Conservation (phyloP, 1,140 invertebrate species). For the Drusus annulatus region DNA sequence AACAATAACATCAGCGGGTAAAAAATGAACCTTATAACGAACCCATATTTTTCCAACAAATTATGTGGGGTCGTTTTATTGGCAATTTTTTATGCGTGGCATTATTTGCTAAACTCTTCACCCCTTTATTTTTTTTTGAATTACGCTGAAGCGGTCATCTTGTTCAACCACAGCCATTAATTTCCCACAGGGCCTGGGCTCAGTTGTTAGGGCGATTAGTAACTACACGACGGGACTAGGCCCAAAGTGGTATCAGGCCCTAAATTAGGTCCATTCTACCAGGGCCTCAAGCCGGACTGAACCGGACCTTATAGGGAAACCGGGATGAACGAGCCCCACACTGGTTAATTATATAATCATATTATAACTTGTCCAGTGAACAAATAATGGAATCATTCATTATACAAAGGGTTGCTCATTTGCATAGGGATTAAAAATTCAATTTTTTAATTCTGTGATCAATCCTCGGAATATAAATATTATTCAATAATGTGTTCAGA, state of each 20-base stretch:
- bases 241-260: not conserved
- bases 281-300: no score
- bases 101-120: conserved; percentile 31
- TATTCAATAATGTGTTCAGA: not conserved
- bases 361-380: not conserved
- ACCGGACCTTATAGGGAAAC: not conserved
- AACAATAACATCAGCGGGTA: no score
- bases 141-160: conserved; percentile 34
- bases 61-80: conserved; percentile 12
- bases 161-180: conserved; percentile 28
- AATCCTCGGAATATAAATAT: no score
- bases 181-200: conserved; percentile 11
- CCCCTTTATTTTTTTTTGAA: conserved; percentile 38
- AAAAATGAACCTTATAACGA: no score
- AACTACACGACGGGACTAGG: not conserved
- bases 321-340: not conserved
- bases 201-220: conserved; percentile 40
- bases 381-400: no score
- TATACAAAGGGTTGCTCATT: no score
- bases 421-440: no score
- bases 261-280: not conserved
- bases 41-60: not conserved
- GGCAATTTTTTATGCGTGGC: conserved; percentile 18
- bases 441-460: no score
- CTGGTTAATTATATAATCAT: not conserved